phyloP scores from a whole-genome alignment of 2,113 vertebrate species.

The Mungos mungo region DNA sequence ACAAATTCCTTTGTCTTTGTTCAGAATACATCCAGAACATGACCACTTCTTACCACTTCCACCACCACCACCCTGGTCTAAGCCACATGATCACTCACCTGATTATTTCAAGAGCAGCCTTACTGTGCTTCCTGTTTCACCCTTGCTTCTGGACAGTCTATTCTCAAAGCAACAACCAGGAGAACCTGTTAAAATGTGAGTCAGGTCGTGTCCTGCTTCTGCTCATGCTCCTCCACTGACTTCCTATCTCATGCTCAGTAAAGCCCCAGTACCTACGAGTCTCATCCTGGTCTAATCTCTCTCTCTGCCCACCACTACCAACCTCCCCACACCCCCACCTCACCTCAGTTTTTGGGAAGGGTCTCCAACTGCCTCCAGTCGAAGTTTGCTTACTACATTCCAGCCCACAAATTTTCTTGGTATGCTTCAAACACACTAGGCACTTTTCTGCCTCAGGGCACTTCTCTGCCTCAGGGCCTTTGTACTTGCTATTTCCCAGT shows the following conservation, averaged over 20 bases:
- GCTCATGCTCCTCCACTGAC: not conserved
- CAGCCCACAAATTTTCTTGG: not conserved
- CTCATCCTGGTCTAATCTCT: not conserved
- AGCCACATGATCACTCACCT: not conserved
- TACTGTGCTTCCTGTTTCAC: not conserved
- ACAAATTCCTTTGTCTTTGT: too few species aligned
- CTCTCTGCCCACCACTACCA: not conserved
- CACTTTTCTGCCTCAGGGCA: too few species aligned
- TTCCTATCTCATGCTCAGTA: not conserved
- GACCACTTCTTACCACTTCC: not conserved
- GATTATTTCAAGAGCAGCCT: not conserved
- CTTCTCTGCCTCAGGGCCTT: too few species aligned
- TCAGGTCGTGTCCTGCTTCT: too few species aligned
- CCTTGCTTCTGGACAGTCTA: not conserved
- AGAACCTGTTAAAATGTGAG: not conserved
- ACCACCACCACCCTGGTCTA: not conserved
- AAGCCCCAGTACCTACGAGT: not conserved
- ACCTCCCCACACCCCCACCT: too few species aligned
- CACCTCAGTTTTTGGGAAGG: not conserved
- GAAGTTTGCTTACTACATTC: not conserved
- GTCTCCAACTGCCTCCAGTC: not conserved
- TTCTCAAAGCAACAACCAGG: not conserved
- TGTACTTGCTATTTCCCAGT: too few species aligned
- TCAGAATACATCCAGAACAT: too few species aligned
- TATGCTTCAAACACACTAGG: not conserved